Conservation (phyloP, 2,797 vertebrate species). For the Cygnus olor region DNA sequence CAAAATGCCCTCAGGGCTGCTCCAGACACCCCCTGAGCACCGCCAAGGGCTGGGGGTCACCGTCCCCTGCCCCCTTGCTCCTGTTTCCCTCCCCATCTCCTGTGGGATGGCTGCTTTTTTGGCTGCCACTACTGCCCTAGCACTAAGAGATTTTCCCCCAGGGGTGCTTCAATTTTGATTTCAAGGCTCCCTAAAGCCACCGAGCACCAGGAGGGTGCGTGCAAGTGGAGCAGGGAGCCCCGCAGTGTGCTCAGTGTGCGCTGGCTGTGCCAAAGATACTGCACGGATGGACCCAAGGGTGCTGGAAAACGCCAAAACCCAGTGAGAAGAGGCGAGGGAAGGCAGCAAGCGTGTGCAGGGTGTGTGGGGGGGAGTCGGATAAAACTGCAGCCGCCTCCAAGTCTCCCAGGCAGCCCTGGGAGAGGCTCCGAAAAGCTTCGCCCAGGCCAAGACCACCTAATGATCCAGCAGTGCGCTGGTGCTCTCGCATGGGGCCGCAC, state of each 20-base stretch:
- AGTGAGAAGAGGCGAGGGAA: neutral
- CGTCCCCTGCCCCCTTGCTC: neutral
- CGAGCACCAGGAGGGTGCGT: accelerated
- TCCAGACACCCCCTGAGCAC: neutral
- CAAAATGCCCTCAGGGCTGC: accelerated
- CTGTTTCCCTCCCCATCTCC: neutral
- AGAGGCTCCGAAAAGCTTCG: constrained; percentile 18
- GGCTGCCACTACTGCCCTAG: neutral
- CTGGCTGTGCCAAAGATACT: too few relatives aligned
- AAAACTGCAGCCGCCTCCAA: neutral
- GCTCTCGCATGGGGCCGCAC: constrained; percentile 16
- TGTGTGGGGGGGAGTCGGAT: neutral
- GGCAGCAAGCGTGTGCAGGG: neutral
- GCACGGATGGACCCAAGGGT: too few relatives aligned
- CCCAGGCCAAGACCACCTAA: constrained; percentile 57
- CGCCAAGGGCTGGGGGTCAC: accelerated
- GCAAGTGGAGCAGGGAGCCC: neutral
- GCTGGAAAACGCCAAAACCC: accelerated
- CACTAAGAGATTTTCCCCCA: accelerated
- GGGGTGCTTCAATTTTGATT: neutral
- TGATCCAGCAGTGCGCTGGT: neutral
- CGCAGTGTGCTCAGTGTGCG: too few relatives aligned
- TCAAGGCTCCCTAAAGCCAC: neutral
- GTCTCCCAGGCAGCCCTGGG: constrained; percentile 16
- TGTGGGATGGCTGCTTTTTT: neutral